Percentiles rank a stretch among this genome's conserved stretches.
Conservation (phyloP, 92 coral and sea anemone genomes). For the Paramuricea clavata region DNA sequence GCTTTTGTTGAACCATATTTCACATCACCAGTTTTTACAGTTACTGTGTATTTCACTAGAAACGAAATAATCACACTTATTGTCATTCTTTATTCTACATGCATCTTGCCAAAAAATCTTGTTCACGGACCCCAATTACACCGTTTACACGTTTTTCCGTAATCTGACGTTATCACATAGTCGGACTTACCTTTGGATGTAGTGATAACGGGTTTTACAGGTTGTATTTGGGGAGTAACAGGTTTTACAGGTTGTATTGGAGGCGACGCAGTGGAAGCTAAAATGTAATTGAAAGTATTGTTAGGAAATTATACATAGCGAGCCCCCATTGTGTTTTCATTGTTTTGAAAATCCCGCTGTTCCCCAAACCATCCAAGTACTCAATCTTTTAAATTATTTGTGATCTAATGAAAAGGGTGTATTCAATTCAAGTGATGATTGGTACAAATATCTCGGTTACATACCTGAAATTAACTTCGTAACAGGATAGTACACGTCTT, state of each 20-base stretch:
- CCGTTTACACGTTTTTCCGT: too few species aligned
- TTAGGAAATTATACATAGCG: too few species aligned
- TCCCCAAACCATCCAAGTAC: too few species aligned
- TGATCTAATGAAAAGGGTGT: too few species aligned
- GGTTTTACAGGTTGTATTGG: not conserved
- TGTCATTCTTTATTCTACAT: too few species aligned
- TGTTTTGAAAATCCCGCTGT: too few species aligned
- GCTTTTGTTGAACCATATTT: not conserved
- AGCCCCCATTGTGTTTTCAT: too few species aligned
- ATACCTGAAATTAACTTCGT: not conserved
- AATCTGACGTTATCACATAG: not conserved
- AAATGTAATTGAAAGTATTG: too few species aligned
- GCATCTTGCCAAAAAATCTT: too few species aligned
- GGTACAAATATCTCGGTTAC: not conserved
- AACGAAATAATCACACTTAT: not conserved
- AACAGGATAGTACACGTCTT: not conserved
- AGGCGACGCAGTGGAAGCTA: not conserved
- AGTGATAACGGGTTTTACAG: not conserved
- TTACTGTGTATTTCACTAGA: conserved; percentile 4
- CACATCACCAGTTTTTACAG: conserved; percentile 16
- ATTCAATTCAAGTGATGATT: too few species aligned
- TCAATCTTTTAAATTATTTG: too few species aligned
- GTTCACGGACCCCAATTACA: too few species aligned
- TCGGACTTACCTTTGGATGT: not conserved
- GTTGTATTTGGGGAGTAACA: not conserved